Evolutionary conservation across 23 tunicate genomes (phyloP).

Genomic region (Trididemnum miniatum): DNA sequence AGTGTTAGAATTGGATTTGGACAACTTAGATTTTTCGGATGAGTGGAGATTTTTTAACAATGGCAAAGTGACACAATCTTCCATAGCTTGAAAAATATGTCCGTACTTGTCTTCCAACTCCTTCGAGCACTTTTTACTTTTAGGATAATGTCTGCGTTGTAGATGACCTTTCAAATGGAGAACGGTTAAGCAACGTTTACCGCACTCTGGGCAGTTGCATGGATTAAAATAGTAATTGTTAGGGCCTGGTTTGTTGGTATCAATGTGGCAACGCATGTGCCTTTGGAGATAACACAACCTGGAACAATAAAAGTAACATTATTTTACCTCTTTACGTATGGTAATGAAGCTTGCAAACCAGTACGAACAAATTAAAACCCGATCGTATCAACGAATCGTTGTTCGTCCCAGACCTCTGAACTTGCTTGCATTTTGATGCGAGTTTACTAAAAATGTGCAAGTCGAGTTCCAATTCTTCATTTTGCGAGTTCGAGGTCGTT

Average conservation of each 20-base stretch:
- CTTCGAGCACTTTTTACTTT: constrained; percentile 58
- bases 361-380: too few relatives aligned
- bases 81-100: constrained; percentile 31
- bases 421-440: too few relatives aligned
- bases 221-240: constrained; percentile 52
- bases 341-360: too few relatives aligned
- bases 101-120: constrained; percentile 55
- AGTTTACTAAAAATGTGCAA: too few relatives aligned
- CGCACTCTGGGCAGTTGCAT: constrained; percentile 90
- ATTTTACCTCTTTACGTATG: too few relatives aligned
- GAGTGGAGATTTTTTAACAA: not conserved
- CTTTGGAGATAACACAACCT: constrained; percentile 93
- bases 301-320: too few relatives aligned
- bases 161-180: constrained; percentile 88
- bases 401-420: too few relatives aligned
- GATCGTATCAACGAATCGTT: too few relatives aligned
- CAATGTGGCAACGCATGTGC: constrained; percentile 82
- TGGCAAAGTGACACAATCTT: not conserved
- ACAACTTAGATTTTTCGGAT: too few relatives aligned
- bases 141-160: constrained; percentile 86
- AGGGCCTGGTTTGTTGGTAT: constrained; percentile 30
- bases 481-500: too few relatives aligned
- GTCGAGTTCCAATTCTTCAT: too few relatives aligned
- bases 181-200: constrained; percentile 71
- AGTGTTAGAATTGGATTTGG: too few relatives aligned